Conservation (phyloP, 2,113 vertebrate genomes). For the Chlorocebus sabaeus region DNA sequence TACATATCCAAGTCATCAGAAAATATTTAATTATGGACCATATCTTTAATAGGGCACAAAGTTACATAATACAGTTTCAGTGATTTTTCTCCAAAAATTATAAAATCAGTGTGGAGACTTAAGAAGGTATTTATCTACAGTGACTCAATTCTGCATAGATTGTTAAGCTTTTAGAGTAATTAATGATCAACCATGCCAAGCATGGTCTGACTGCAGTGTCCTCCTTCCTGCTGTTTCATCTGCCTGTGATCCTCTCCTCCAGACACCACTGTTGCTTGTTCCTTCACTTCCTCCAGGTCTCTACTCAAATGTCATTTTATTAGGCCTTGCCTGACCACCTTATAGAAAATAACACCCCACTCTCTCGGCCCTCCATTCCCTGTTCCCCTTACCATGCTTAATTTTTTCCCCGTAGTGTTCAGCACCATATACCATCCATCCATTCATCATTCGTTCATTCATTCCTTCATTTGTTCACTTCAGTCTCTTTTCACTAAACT, state of each 20-base stretch:
- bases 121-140: background rate
- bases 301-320: background rate
- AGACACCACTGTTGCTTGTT: background rate
- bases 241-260: background rate
- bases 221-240: background rate
- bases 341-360: background rate
- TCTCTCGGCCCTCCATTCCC: background rate
- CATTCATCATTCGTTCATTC: background rate
- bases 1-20: background rate
- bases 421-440: background rate
- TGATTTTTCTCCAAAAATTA: background rate
- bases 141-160: background rate
- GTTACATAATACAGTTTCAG: background rate
- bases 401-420: rapidly evolving
- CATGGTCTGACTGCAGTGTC: background rate
- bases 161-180: background rate
- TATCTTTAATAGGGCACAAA: background rate
- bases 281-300: background rate
- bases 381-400: background rate
- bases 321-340: background rate
- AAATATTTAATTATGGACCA: background rate
- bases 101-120: background rate
- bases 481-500: background rate
- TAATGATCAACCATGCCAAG: background rate
- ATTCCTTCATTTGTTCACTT: background rate